A percentile compares a stretch with the other conserved stretches of the same genome.
phyloP scores from a whole-genome alignment of 2,113 vertebrate species.

The Alaudala cheleensis region DNA sequence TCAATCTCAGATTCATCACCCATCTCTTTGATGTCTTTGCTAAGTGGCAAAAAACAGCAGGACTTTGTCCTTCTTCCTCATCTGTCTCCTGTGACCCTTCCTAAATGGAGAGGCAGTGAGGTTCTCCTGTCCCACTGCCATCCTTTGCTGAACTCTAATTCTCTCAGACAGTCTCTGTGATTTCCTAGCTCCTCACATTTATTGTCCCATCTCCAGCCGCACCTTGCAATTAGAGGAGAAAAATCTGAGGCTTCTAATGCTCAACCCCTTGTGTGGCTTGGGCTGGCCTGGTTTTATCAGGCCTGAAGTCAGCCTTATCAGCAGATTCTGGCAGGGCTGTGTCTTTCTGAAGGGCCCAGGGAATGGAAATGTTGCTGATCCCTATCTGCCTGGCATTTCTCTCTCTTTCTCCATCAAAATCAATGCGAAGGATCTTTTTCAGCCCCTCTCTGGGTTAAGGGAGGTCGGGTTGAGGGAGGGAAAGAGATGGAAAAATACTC shows the following conservation, averaged over 20 bases:
- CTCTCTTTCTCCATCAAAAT: neutral
- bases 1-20: neutral
- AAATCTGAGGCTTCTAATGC: neutral
- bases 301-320: neutral
- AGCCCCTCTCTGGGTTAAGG: neutral
- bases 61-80: neutral
- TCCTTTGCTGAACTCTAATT: neutral
- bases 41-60: neutral
- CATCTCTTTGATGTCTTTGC: neutral
- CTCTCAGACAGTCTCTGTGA: neutral
- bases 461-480: neutral
- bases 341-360: neutral
- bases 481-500: conserved; percentile 61
- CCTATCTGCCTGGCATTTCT: conserved; percentile 16
- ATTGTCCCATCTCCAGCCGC: neutral
- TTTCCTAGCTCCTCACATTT: neutral
- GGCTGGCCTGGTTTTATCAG: neutral
- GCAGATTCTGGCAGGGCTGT: accelerated
- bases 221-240: neutral
- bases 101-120: neutral
- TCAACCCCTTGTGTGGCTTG: neutral
- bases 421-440: neutral
- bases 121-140: neutral
- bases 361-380: neutral
- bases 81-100: neutral